Evolutionary conservation across 2,113 vertebrate species (phyloP).

Genomic region (Nannospalax galili): DNA sequence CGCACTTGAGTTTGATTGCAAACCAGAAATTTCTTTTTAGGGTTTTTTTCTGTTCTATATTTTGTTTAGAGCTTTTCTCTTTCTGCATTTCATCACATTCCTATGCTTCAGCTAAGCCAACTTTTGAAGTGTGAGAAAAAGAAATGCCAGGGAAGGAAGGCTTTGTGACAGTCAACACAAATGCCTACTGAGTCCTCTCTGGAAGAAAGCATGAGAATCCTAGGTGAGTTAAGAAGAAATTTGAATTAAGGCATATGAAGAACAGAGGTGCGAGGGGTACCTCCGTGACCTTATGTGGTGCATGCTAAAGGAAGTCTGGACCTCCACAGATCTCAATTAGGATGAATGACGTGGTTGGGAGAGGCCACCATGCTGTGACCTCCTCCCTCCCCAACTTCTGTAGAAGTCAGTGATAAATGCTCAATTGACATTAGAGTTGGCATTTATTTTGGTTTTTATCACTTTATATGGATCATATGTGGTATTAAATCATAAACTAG

Average conservation of each 20-base stretch:
- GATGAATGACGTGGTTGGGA: background rate
- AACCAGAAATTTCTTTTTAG: slow-evolving; percentile 76
- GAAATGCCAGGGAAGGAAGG: slow-evolving; percentile 63
- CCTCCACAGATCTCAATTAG: background rate
- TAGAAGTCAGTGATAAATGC: background rate
- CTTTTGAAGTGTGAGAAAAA: slow-evolving; percentile 67
- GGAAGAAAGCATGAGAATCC: background rate
- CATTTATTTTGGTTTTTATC: background rate
- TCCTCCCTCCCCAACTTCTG: background rate
- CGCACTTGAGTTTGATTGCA: slow-evolving; percentile 47
- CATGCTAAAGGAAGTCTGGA: background rate
- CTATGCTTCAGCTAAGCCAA: slow-evolving; percentile 62
- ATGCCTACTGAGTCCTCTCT: slow-evolving; percentile 9
- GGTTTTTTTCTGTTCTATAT: slow-evolving; percentile 17
- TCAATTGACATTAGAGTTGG: background rate
- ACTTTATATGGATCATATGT: background rate
- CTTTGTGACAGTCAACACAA: slow-evolving; percentile 27
- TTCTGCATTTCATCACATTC: slow-evolving; percentile 64
- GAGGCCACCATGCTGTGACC: background rate
- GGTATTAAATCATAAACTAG: slow-evolving; percentile 1
- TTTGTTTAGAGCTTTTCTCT: slow-evolving; percentile 68
- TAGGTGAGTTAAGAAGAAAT: slow-evolving; percentile 12
- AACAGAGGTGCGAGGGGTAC: background rate
- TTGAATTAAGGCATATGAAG: background rate
- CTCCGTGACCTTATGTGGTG: background rate